Percentiles rank a stretch among this genome's conserved stretches.
Evolutionary conservation across 2,113 vertebrate species (phyloP).

Genomic region (Vulpes ferrilata): DNA sequence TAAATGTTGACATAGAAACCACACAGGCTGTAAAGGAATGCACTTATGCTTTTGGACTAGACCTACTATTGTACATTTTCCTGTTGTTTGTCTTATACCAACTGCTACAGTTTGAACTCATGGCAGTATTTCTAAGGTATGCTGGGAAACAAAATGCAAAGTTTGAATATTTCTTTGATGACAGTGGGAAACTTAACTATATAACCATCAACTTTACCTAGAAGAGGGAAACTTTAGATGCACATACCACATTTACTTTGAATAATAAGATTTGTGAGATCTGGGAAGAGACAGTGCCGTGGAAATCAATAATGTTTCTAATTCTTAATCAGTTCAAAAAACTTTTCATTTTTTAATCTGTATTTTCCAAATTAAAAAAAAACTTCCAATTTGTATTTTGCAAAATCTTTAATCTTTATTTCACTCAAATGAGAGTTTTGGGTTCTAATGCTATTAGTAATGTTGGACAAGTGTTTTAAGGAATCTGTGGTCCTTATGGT

Average conservation of each 20-base stretch:
- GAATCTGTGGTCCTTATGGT: neutral
- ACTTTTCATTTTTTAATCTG: constrained; percentile 2
- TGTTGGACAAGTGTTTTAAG: neutral
- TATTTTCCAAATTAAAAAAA: neutral
- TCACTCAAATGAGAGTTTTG: neutral
- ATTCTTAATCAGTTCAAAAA: neutral
- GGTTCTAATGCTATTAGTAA: neutral
- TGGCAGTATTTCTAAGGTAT: constrained; percentile 19
- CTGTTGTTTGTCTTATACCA: neutral
- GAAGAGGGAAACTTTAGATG: neutral
- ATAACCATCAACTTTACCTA: neutral
- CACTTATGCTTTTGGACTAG: constrained; percentile 20
- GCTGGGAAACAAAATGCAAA: neutral
- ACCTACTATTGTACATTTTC: neutral
- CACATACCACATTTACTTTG: neutral
- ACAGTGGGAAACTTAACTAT: constrained; percentile 14
- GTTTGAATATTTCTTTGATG: neutral
- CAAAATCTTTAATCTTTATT: neutral
- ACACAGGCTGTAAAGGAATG: constrained; percentile 8
- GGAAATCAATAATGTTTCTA: neutral
- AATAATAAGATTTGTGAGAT: neutral
- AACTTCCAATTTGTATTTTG: neutral
- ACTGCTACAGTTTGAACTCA: constrained; percentile 16
- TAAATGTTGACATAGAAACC: neutral
- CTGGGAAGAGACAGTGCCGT: neutral